A percentile compares a stretch with the other conserved stretches of the same genome.
phyloP scores from a whole-genome alignment of 2,888 invertebrate genomes.

The Drosophila infuscata region DNA sequence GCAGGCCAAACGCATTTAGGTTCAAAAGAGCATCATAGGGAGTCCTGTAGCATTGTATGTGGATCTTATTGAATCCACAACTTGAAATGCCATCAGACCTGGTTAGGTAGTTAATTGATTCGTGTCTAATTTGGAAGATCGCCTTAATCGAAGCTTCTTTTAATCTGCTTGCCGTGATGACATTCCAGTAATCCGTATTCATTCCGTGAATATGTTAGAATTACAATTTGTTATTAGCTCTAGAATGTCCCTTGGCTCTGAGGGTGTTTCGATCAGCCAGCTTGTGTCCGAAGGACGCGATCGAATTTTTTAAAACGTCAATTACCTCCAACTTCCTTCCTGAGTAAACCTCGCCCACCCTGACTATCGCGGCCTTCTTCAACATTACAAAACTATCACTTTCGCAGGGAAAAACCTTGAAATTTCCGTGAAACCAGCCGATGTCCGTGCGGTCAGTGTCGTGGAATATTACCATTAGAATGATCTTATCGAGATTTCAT shows the following conservation, averaged over 20 bases:
- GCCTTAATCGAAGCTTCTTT: too few relatives aligned
- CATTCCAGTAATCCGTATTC: too few relatives aligned
- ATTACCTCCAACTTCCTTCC: constrained; percentile 27
- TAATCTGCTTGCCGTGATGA: too few relatives aligned
- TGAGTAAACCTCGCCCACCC: constrained; percentile 28
- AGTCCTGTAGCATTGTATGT: too few relatives aligned
- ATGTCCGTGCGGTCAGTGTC: constrained; percentile 19
- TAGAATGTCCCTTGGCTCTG: constrained; percentile 22
- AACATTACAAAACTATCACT: constrained; percentile 15
- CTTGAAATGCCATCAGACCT: too few relatives aligned
- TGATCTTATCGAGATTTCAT: background rate
- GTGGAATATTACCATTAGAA: constrained; percentile 33
- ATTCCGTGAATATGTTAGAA: constrained; percentile 5
- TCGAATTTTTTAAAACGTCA: constrained; percentile 27
- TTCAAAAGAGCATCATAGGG: too few relatives aligned
- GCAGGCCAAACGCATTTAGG: constrained; percentile 21
- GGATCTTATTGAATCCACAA: too few relatives aligned
- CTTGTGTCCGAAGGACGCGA: constrained; percentile 31
- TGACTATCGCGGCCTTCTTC: constrained; percentile 25
- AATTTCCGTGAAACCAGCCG: constrained; percentile 37
- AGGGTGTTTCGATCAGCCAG: constrained; percentile 29
- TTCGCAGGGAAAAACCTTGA: constrained; percentile 28
- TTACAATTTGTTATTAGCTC: constrained; percentile 12
- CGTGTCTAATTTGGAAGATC: too few relatives aligned
- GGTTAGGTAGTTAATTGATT: too few relatives aligned